Conservation (phyloP, 1,140 invertebrate species). For the Saxidomus purpurata region DNA sequence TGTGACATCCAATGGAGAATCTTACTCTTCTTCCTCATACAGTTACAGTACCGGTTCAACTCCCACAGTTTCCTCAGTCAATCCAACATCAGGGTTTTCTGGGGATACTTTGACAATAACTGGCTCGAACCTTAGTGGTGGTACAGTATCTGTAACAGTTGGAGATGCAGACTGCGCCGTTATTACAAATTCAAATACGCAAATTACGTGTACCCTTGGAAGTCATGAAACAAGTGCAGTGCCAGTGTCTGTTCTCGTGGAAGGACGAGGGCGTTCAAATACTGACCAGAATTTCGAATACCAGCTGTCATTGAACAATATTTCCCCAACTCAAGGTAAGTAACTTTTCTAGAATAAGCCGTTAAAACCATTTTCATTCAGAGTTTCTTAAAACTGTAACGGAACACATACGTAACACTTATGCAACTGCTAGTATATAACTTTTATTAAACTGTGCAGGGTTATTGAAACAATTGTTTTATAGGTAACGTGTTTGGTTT, state of each 20-base stretch:
- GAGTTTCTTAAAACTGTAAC: too few species aligned
- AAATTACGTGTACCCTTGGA: conserved; percentile 71
- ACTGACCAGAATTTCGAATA: conserved; percentile 73
- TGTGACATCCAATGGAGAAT: conserved; percentile 70
- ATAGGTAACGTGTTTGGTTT: too few species aligned
- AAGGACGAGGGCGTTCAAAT: conserved; percentile 55
- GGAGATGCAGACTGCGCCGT: conserved; percentile 68
- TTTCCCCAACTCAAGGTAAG: conserved; percentile 74
- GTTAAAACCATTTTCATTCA: too few species aligned
- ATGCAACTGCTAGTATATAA: too few species aligned
- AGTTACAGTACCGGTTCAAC: conserved; percentile 55
- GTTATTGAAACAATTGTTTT: too few species aligned
- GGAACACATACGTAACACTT: too few species aligned
- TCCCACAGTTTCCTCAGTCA: conserved; percentile 70
- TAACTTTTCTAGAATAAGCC: background rate
- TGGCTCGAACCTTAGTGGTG: conserved; percentile 62
- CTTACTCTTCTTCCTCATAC: conserved; percentile 57
- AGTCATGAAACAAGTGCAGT: conserved; percentile 67
- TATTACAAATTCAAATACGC: conserved; percentile 25
- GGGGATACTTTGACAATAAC: conserved; percentile 69
- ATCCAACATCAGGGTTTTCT: conserved; percentile 61
- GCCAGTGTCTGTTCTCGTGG: conserved; percentile 70
- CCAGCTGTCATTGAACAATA: conserved; percentile 54
- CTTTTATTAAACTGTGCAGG: too few species aligned
- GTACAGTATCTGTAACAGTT: conserved; percentile 58